Evolutionary conservation across 2,113 vertebrate genomes (phyloP).

Genomic region (Apodemus sylvaticus): DNA sequence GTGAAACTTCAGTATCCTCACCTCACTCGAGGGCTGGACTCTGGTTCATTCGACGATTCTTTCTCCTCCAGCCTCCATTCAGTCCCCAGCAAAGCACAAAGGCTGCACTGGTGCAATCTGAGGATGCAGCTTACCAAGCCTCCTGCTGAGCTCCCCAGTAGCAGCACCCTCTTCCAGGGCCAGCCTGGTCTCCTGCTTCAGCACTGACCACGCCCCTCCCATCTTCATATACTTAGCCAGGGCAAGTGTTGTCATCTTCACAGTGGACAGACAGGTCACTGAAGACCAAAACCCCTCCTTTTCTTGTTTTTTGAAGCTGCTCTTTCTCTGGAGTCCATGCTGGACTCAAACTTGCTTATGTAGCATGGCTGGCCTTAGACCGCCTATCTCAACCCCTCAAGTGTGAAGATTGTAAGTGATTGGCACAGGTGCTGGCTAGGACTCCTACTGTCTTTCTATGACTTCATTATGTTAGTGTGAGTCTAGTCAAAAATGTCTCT

Average conservation of each 20-base stretch:
- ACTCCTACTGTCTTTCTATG: background rate
- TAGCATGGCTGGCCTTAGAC: background rate
- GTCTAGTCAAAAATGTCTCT: no score
- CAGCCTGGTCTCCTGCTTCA: background rate
- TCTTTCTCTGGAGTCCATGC: background rate
- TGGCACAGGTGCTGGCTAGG: background rate
- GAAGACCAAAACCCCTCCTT: no score
- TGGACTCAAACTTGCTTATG: background rate
- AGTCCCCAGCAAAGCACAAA: background rate
- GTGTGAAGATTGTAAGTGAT: background rate
- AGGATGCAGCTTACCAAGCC: background rate
- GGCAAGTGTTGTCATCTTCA: background rate
- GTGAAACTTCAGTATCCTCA: no score
- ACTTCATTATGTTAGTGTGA: no score
- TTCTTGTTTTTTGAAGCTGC: background rate
- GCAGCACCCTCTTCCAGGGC: accelerated
- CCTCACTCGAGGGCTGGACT: background rate
- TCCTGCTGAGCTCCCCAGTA: accelerated
- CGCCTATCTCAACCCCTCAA: background rate
- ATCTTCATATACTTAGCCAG: background rate
- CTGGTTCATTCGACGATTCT: accelerated
- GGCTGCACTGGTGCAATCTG: background rate
- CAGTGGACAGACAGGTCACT: accelerated
- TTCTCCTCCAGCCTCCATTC: background rate
- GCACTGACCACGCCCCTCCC: accelerated